Evolutionary conservation across 2,113 vertebrate species (phyloP), one percentile per base, ranked within the genome.

Genomic region (human (Homo sapiens)): DNA sequence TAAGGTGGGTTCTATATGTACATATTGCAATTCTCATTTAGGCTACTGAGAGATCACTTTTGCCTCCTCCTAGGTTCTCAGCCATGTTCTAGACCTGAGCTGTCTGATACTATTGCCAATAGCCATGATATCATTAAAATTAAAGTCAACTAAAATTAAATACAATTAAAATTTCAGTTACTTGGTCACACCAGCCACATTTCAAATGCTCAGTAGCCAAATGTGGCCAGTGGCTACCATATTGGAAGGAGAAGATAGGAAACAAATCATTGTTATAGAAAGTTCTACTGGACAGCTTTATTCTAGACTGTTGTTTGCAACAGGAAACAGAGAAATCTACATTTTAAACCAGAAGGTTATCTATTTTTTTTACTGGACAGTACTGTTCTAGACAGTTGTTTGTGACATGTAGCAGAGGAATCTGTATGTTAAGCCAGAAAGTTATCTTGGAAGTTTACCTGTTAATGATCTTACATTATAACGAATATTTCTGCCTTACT

Each of bases 211-310:
- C 35, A 17, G 0, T 4, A 38, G 64, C 43, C 61, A 59, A 10
- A 70, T 16, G 23, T 16, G 59, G 57, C 70, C 57, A 25, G 27
- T 38, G 70, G 40, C 16, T 8, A 12, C 50, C 12, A 8, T 48
- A 32, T 23, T 32, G 40, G 84, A 59, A 50, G n/a, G 50, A 81
- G 64, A 64, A 88, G 75, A 48, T 3, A 27, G 4, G 22, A 40
- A 40, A n/a, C 12, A 38, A 38, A 50, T 23, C 8, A 32, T 30
- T 64, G 50, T 13, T 23, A 16, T 5, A 35, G 48, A 35, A 68
- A 11, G 10, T 38, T 17, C 0, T 1, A 48, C 2, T 35, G 10
- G 35, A 43, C 9, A 9, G 30, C 30, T 6, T 30, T 79, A 6
- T 38, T 48, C 0, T 10, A 59, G 32, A 32, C 10, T 38, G 32